Conservation (phyloP, 2,797 vertebrate genomes). For the Rhynchotus rufescens region DNA sequence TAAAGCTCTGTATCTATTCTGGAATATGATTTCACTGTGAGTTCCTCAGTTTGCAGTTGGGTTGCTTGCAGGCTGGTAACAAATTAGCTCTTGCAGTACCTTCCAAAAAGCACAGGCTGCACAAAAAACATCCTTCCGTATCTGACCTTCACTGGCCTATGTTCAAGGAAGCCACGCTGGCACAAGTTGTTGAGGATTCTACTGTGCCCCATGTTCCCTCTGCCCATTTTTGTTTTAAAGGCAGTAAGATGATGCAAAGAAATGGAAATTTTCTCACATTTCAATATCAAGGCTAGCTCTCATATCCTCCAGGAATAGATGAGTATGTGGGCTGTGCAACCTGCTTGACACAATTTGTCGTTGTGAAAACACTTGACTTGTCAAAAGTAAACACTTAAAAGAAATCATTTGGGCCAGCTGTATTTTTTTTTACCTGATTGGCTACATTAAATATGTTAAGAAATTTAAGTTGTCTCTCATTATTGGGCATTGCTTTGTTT, state of each 20-base stretch:
- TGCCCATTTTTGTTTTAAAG: background rate
- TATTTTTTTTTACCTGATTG: background rate
- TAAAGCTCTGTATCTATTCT: background rate
- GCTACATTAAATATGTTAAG: background rate
- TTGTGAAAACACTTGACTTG: background rate
- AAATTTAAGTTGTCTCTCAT: background rate
- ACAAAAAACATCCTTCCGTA: background rate
- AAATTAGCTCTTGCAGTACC: background rate
- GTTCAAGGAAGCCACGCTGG: background rate
- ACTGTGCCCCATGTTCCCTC: background rate
- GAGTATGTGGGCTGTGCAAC: background rate
- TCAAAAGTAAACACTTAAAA: slow-evolving; percentile 12
- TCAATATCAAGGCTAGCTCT: slow-evolving; percentile 28
- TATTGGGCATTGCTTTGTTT: background rate
- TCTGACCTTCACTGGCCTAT: background rate
- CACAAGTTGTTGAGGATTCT: background rate
- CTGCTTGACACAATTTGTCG: slow-evolving; percentile 16
- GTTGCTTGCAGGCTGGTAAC: background rate
- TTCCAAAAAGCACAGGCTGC: background rate
- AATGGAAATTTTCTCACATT: slow-evolving; percentile 29
- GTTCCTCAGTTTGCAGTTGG: background rate
- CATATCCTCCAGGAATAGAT: background rate
- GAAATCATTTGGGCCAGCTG: background rate
- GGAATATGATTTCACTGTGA: background rate
- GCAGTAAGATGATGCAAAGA: background rate